Evolutionary conservation across 30 jellyfish, hydroid and myxozoan genomes (phyloP).

Genomic region (Hydractinia symbiolongicarpus): DNA sequence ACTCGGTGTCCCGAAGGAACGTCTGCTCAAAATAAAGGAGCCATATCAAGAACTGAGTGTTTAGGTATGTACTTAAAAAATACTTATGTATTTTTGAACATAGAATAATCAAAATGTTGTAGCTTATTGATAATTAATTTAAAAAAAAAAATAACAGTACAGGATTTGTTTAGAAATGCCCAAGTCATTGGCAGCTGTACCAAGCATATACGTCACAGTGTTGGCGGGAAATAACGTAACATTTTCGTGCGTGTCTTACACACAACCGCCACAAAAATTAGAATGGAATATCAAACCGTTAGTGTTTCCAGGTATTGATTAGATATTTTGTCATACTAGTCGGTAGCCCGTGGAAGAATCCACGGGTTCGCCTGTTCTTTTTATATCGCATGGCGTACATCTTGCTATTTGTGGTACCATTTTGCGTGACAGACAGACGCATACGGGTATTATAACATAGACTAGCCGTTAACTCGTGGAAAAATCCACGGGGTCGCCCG

Average conservation of each 20-base stretch:
- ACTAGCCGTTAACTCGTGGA: too few species aligned
- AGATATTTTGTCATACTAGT: too few species aligned
- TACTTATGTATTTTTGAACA: neutral
- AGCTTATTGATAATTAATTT: neutral
- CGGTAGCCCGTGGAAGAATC: too few species aligned
- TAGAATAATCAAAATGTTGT: neutral
- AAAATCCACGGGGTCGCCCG: too few species aligned
- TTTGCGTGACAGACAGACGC: too few species aligned
- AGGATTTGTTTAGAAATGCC: neutral
- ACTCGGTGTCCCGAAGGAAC: conserved; percentile 60
- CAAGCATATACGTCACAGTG: neutral
- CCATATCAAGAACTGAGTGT: conserved; percentile 36
- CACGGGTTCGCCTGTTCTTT: too few species aligned
- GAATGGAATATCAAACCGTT: neutral
- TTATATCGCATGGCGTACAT: too few species aligned
- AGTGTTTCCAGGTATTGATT: neutral
- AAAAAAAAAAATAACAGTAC: neutral
- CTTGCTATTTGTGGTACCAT: too few species aligned
- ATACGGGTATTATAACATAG: too few species aligned
- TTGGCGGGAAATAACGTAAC: neutral
- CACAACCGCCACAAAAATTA: conserved; percentile 1
- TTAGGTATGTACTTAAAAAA: neutral
- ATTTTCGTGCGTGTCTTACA: neutral
- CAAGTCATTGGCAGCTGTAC: conserved; percentile 1
- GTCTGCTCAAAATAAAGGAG: conserved; percentile 38